Evolutionary conservation across 1,140 invertebrate genomes (phyloP).

Genomic region (Caerostris darwini): DNA sequence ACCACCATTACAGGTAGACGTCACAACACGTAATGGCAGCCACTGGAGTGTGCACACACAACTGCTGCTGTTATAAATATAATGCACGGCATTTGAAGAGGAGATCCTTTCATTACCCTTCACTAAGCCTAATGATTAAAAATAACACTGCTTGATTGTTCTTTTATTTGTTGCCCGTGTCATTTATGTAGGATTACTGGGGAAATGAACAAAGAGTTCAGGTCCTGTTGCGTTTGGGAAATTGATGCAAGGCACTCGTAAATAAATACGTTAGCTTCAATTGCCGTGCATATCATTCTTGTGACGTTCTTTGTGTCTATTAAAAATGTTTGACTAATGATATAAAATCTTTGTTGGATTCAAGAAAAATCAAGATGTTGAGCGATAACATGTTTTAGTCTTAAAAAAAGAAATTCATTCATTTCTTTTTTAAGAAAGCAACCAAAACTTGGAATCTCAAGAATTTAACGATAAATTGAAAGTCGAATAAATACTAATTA

Average conservation of each 20-base stretch:
- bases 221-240: background rate
- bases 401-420: too few species aligned
- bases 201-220: background rate
- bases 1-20: slow-evolving; percentile 61
- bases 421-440: too few species aligned
- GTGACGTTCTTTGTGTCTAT: background rate
- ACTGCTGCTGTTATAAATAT: slow-evolving; percentile 43
- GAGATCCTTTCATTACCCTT: slow-evolving; percentile 2
- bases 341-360: too few species aligned
- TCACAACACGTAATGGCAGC: slow-evolving; percentile 45
- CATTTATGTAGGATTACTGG: slow-evolving; percentile 1
- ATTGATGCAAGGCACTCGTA: background rate
- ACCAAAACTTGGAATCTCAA: too few species aligned
- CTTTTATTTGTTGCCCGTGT: slow-evolving; percentile 34
- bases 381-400: too few species aligned
- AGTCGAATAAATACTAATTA: too few species aligned
- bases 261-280: background rate
- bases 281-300: background rate
- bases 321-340: background rate
- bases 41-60: background rate
- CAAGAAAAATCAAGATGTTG: too few species aligned
- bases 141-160: slow-evolving; percentile 46
- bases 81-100: background rate
- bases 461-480: too few species aligned
- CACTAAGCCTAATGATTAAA: slow-evolving; percentile 56